These are phyloP conservation scores for Pheucticus melanocephalus DNA, from an alignment of 2,113 vertebrate genomes.

Conservation along the genomic window DNA sequence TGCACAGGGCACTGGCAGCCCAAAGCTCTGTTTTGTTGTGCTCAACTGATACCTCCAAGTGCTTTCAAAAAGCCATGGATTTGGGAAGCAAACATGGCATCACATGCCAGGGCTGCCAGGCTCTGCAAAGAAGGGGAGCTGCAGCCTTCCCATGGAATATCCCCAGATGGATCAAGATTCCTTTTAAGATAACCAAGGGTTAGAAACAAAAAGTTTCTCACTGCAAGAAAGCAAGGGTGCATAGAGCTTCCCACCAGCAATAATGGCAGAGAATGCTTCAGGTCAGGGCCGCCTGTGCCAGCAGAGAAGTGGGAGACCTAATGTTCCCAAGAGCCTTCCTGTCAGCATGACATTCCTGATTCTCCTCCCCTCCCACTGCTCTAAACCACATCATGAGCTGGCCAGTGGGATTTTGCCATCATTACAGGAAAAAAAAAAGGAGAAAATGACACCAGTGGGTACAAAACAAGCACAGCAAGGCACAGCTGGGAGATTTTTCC, in stretches of 20 bases:
- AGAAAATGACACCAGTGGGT: background rate
- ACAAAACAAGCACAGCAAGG: background rate
- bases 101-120: rapidly evolving
- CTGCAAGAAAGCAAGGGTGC: background rate
- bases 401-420: background rate
- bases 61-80: background rate
- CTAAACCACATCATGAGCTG: background rate
- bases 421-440: background rate
- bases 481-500: background rate
- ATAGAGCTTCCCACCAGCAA: background rate
- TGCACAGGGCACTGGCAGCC: background rate
- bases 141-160: background rate
- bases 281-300: background rate
- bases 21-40: background rate
- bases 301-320: background rate
- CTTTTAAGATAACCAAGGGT: background rate
- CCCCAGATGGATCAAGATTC: background rate
- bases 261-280: rapidly evolving
- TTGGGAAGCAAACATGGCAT: rapidly evolving
- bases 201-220: background rate
- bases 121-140: background rate
- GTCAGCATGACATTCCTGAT: conserved; percentile 42
- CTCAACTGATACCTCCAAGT: background rate
- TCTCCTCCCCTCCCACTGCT: conserved; percentile 30
- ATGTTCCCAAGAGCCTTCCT: conserved; percentile 22